Conservation (phyloP, 1,140 invertebrate genomes). For the Drepana arcuata region DNA sequence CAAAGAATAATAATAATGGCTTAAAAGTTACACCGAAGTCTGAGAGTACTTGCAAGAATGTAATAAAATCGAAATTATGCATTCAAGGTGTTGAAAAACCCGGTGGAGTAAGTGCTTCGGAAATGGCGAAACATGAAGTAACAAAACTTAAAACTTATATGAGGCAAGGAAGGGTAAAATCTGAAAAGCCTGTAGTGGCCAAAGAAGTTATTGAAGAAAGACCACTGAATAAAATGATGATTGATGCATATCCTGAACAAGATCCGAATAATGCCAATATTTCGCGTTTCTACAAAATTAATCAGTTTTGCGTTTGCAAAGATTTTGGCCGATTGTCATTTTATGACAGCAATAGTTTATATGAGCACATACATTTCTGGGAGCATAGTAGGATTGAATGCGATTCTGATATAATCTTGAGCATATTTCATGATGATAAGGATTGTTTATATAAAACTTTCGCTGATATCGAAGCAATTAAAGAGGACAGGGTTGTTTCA, state of each 20-base stretch:
- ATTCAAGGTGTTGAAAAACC: slow-evolving; percentile 66
- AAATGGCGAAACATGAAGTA: slow-evolving; percentile 8
- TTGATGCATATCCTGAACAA: slow-evolving; percentile 3
- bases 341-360: slow-evolving; percentile 19
- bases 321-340: slow-evolving; percentile 41
- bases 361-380: slow-evolving; percentile 50
- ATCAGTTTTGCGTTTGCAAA: slow-evolving; percentile 39
- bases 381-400: slow-evolving; percentile 9
- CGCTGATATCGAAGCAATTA: background rate
- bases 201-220: slow-evolving; percentile 1
- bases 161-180: slow-evolving; percentile 8
- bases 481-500: slow-evolving; percentile 4
- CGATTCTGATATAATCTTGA: slow-evolving; percentile 24
- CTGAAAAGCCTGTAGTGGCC: background rate
- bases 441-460: slow-evolving; percentile 1
- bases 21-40: too few relatives aligned
- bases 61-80: slow-evolving; percentile 35
- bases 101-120: slow-evolving; percentile 30
- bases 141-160: slow-evolving; percentile 20
- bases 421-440: slow-evolving; percentile 32
- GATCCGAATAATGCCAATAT: slow-evolving; percentile 4
- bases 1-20: too few relatives aligned
- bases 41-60: too few relatives aligned
- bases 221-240: slow-evolving; percentile 6
- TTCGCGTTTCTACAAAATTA: slow-evolving; percentile 3